Evolutionary conservation across 2,113 vertebrate genomes (phyloP), one percentile per base, ranked within the genome.

Genomic region (Suncus etruscus): DNA sequence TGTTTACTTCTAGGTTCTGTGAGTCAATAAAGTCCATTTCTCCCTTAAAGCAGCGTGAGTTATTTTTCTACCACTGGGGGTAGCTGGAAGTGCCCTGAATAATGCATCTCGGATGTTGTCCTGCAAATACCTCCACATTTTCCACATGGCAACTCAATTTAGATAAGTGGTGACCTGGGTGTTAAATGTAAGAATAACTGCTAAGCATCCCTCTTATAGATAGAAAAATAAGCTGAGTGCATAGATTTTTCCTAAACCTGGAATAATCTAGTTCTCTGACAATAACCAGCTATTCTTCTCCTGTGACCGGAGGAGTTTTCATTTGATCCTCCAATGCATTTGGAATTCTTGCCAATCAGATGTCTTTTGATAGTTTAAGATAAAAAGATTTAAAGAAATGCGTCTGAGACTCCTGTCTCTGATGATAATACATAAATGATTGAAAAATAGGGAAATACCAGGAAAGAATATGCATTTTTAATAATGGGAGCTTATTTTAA

Each of bases 221-320:
- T n/a, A 90, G 83, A 68, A 39, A 93, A 94, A 88, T 31, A 88
- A 88, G 54, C 45, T 27, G 87, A 80, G 72, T 80, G 20, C 25
- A 88, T 4, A 86, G 39, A 45, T 74, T 73, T 66, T 93, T 85
- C 61, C 70, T 82, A 66, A 86, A 91, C 80, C 80, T 29, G 69
- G 9, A 91, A 48, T 32, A 65, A 51, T 90, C 65, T 83, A 68
- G 4, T 54, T 93, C 63, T 86, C 3, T 74, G 32, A 81, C 29
- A 88, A 90, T 92, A 85, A 77, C 66, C 50, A 90, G 76, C 10
- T 83, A 90, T 93, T 93, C 93, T 93, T 88, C 89, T 39, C 72
- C 11, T 72, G 20, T 73, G 70, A 63, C 65, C 14, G 73, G 16
- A 77, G 31, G 32, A 77, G 48, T 86, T 87, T 72, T 78, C 27